Conservation (phyloP, 2,888 invertebrate genomes). For the Trilocha varians region DNA sequence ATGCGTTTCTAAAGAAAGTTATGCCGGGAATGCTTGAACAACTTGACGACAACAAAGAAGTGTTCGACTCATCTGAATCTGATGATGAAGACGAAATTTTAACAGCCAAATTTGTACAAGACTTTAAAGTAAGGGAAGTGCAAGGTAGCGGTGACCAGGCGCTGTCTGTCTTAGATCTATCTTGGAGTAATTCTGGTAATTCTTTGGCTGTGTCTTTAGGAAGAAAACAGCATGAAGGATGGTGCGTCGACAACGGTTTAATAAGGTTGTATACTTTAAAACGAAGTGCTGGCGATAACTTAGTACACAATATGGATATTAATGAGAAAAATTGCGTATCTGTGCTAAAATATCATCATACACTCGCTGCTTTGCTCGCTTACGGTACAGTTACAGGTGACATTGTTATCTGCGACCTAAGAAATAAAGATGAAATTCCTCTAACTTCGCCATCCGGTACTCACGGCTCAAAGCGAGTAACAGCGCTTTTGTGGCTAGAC, state of each 20-base stretch:
- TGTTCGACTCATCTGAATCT: constrained; percentile 46
- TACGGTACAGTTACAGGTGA: constrained; percentile 54
- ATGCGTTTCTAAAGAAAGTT: constrained; percentile 49
- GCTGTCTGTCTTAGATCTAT: constrained; percentile 33
- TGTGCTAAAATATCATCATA: constrained; percentile 44
- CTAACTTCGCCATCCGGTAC: constrained; percentile 41
- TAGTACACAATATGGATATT: constrained; percentile 40
- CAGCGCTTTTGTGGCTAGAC: constrained; percentile 47
- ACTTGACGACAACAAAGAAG: constrained; percentile 34
- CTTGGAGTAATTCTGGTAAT: constrained; percentile 53
- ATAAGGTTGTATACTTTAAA: constrained; percentile 46
- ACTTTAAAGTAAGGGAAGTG: constrained; percentile 31
- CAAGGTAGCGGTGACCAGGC: constrained; percentile 43
- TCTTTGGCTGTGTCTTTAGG: constrained; percentile 50
- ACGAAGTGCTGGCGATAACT: constrained; percentile 62
- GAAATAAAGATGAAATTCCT: constrained; percentile 25
- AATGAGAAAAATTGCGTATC: constrained; percentile 52
- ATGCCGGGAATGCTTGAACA: constrained; percentile 54
- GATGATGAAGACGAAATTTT: constrained; percentile 46
- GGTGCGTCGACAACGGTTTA: constrained; percentile 52
- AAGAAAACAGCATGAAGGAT: constrained; percentile 41
- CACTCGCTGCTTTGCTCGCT: constrained; percentile 41
- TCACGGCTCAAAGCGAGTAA: constrained; percentile 44
- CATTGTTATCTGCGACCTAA: constrained; percentile 45
- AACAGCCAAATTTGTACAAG: constrained; percentile 41